A percentile compares a stretch with the other conserved stretches of the same genome.
Conservation (phyloP, 2,113 vertebrate species). For the Bubo scandiacus region DNA sequence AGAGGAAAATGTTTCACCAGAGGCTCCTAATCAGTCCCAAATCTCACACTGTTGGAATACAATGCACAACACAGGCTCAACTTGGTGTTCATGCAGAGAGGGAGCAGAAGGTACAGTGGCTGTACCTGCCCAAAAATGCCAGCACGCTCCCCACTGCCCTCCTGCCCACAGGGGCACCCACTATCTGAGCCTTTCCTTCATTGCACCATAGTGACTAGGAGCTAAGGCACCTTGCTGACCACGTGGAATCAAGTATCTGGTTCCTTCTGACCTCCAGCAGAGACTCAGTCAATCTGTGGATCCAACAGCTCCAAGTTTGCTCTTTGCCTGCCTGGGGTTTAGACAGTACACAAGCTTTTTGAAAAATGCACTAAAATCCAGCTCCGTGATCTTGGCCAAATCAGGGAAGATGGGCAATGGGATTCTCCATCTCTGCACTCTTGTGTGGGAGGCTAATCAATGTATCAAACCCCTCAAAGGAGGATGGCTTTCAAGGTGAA, state of each 20-base stretch:
- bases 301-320: not conserved
- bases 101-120: not conserved
- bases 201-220: not conserved
- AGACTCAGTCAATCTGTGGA: not conserved
- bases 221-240: not conserved
- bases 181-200: not conserved
- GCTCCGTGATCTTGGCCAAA: not conserved
- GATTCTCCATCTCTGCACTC: not conserved
- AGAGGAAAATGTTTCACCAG: not conserved
- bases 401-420: not conserved
- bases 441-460: not conserved
- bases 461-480: not conserved
- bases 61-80: not conserved
- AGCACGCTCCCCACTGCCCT: not conserved
- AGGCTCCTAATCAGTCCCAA: not conserved
- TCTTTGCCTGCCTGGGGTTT: not conserved
- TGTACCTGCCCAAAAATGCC: not conserved
- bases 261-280: not conserved
- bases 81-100: not conserved
- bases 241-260: not conserved
- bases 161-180: rapidly evolving
- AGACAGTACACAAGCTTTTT: not conserved
- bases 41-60: not conserved
- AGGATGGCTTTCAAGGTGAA: not conserved
- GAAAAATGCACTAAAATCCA: not conserved